phyloP scores from a whole-genome alignment of 2,888 invertebrate genomes.

The Scelioninae gen. 1 region DNA sequence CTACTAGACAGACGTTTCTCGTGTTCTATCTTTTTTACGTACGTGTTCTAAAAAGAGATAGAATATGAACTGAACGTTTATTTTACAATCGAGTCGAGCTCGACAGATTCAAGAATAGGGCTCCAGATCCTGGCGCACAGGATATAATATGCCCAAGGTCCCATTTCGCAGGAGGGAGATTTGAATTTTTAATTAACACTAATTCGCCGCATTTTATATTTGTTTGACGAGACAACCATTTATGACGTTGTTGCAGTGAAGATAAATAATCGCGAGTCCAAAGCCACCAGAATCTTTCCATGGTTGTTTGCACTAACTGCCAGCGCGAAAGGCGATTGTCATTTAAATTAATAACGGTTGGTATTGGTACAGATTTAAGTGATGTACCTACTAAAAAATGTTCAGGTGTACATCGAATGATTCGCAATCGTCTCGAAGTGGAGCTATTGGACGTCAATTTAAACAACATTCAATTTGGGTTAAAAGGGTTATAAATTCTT shows the following conservation, averaged over 20 bases:
- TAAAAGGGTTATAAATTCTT: too few relatives aligned
- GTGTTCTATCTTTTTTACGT: too few relatives aligned
- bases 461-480: constrained; percentile 19
- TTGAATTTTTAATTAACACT: constrained; percentile 16
- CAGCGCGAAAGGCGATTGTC: constrained; percentile 18
- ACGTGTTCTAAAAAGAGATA: too few relatives aligned
- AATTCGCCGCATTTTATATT: constrained; percentile 38
- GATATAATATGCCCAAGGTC: constrained; percentile 22
- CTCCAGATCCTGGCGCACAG: constrained; percentile 39
- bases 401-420: constrained; percentile 21
- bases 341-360: neutral
- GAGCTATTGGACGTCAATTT: neutral
- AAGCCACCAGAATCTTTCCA: constrained; percentile 21
- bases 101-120: too few relatives aligned
- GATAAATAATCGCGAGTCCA: constrained; percentile 28
- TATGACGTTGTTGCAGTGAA: constrained; percentile 26
- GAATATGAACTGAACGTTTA: too few relatives aligned
- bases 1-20: too few relatives aligned
- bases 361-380: constrained; percentile 1
- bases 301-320: constrained; percentile 22
- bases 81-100: too few relatives aligned
- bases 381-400: neutral
- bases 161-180: constrained; percentile 25
- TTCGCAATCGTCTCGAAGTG: constrained; percentile 30
- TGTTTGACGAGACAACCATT: constrained; percentile 8